A percentile compares a stretch with the other conserved stretches of the same genome.
Evolutionary conservation across 2,888 invertebrate genomes (phyloP).

Genomic region (Drosophila tanythrix): DNA sequence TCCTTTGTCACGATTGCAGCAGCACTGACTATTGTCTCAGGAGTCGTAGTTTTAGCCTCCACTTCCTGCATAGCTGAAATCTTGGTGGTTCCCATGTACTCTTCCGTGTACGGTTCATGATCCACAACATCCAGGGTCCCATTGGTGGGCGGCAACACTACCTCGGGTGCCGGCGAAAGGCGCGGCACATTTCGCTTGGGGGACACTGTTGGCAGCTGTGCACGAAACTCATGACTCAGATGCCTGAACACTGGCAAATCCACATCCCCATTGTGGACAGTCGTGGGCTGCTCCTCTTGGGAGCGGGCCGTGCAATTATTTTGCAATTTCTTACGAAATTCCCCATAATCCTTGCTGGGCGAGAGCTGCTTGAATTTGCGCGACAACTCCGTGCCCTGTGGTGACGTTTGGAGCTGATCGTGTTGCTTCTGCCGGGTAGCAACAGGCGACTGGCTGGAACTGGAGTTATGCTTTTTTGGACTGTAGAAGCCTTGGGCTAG

Average conservation of each 20-base stretch:
- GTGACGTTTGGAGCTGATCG: constrained; percentile 24
- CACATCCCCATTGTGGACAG: constrained; percentile 49
- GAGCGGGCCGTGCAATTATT: constrained; percentile 45
- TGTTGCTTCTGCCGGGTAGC: constrained; percentile 15
- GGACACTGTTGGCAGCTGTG: constrained; percentile 89
- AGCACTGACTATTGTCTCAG: neutral
- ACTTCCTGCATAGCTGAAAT: constrained; percentile 6
- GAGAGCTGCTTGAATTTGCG: constrained; percentile 82
- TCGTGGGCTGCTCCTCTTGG: constrained; percentile 26
- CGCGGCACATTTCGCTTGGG: constrained; percentile 85
- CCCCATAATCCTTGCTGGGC: constrained; percentile 80
- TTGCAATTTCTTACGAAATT: constrained; percentile 75
- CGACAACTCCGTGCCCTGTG: constrained; percentile 83
- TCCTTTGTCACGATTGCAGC: constrained; percentile 83
- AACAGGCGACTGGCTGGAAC: constrained; percentile 17
- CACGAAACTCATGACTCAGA: constrained; percentile 93
- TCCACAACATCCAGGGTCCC: constrained; percentile 70
- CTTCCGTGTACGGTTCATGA: constrained; percentile 53
- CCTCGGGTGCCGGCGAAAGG: constrained; percentile 42
- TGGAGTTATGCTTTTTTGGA: constrained; percentile 83
- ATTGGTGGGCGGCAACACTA: constrained; percentile 30
- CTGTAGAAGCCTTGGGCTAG: constrained; percentile 93
- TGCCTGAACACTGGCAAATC: constrained; percentile 92
- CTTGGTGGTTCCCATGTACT: constrained; percentile 33
- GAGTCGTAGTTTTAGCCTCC: neutral